phyloP scores from a whole-genome alignment of 1,140 invertebrate genomes.

The Theocolax elegans region DNA sequence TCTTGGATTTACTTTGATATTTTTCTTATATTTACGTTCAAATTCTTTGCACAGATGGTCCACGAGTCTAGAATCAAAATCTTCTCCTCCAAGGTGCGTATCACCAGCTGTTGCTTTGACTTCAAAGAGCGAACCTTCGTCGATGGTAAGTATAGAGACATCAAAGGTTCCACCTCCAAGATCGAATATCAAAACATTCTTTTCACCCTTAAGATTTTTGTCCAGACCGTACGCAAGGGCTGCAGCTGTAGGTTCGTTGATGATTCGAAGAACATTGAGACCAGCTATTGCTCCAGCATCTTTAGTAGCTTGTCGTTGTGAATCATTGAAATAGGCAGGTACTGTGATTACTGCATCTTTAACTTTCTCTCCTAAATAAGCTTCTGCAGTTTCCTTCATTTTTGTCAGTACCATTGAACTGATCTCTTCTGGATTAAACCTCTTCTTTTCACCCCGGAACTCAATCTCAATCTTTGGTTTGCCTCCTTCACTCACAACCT shows the following conservation, averaged over 20 bases:
- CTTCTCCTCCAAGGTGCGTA: conserved; percentile 82
- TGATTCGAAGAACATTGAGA: conserved; percentile 84
- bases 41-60: conserved; percentile 75
- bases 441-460: conserved; percentile 79
- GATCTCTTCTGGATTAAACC: conserved; percentile 81
- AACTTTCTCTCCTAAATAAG: conserved; percentile 64
- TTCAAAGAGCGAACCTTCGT: conserved; percentile 84
- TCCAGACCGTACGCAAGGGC: conserved; percentile 84
- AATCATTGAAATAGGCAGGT: conserved; percentile 80
- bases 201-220: conserved; percentile 80
- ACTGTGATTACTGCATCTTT: conserved; percentile 70
- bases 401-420: conserved; percentile 86
- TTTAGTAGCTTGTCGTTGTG: conserved; percentile 75
- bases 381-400: conserved; percentile 79
- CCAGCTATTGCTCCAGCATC: conserved; percentile 75
- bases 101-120: conserved; percentile 84
- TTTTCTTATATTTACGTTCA: conserved; percentile 68
- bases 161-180: conserved; percentile 84
- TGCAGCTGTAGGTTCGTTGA: conserved; percentile 81
- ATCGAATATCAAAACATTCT: conserved; percentile 81
- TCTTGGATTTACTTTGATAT: conserved; percentile 64
- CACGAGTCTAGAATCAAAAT: conserved; percentile 87
- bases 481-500: conserved; percentile 70
- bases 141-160: conserved; percentile 88
- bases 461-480: conserved; percentile 75